A percentile compares a stretch with the other conserved stretches of the same genome.
Conservation (phyloP, 2,888 invertebrate species). For the Drosophila imparisetae region DNA sequence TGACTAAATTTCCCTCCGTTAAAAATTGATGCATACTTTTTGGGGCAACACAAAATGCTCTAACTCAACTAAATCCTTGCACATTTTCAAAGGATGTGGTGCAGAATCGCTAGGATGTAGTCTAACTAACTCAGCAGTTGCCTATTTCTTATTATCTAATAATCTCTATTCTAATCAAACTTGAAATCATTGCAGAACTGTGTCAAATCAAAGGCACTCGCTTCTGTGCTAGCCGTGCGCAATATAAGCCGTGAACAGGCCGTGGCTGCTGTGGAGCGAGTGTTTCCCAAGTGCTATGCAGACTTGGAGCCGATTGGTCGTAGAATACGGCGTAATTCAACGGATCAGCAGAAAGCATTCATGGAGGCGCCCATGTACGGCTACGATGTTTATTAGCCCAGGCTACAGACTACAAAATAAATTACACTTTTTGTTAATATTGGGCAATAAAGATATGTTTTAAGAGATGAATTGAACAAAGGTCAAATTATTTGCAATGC, state of each 20-base stretch:
- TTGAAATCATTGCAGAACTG: constrained; percentile 88
- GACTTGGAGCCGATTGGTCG: constrained; percentile 97
- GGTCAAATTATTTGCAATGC: constrained; percentile 22
- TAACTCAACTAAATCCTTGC: not conserved
- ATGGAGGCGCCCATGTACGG: constrained; percentile 92
- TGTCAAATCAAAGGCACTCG: constrained; percentile 94
- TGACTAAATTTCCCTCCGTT: not conserved
- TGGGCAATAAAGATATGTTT: constrained; percentile 42
- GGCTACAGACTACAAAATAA: not conserved
- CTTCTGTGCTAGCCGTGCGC: constrained; percentile 93
- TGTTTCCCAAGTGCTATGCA: constrained; percentile 95
- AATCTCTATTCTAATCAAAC: not conserved
- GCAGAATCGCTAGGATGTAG: not conserved
- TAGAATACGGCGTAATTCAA: constrained; percentile 90
- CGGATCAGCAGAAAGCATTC: constrained; percentile 91
- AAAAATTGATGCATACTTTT: not conserved
- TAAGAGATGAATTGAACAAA: constrained; percentile 22
- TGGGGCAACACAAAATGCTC: not conserved
- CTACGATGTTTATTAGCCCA: constrained; percentile 86
- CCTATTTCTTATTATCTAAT: not conserved
- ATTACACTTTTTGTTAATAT: constrained; percentile 26
- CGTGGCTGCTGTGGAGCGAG: constrained; percentile 91
- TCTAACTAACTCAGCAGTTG: not conserved
- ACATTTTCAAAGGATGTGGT: not conserved
- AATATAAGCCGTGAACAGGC: constrained; percentile 90